These are phyloP conservation scores for Sclerurus mexicanus DNA, from an alignment of 2,113 vertebrate species.

Conservation along the genomic window DNA sequence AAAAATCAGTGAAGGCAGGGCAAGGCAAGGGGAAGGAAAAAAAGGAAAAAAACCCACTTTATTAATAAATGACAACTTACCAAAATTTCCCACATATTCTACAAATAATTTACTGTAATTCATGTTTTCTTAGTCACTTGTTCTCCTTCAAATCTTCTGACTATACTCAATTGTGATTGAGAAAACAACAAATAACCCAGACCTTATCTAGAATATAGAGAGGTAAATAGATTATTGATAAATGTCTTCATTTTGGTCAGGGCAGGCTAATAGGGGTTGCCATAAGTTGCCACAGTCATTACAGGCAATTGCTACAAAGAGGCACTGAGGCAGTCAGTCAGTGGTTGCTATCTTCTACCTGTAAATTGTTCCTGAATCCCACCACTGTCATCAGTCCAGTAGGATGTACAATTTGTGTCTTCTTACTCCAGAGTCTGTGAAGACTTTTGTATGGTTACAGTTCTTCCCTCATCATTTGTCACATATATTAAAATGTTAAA, in stretches of 20 bases:
- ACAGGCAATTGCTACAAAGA: background rate
- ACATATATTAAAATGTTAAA: background rate
- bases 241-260: background rate
- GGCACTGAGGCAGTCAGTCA: background rate
- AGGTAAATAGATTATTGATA: background rate
- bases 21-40: background rate
- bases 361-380: background rate
- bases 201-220: background rate
- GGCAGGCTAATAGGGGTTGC: background rate
- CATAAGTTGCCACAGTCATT: background rate
- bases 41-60: fast-evolving
- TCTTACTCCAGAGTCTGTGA: background rate
- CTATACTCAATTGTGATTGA: background rate
- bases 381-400: background rate
- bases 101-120: background rate
- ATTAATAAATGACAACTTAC: background rate
- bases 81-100: background rate
- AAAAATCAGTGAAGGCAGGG: background rate
- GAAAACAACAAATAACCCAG: background rate
- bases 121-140: background rate
- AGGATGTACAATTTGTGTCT: background rate
- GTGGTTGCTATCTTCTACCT: background rate
- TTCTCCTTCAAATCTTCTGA: background rate
- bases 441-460: background rate
- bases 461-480: background rate